Base-by-base conservation (phyloP, 2,113 vertebrate genomes). In the Oostethus manadensis region DNA sequence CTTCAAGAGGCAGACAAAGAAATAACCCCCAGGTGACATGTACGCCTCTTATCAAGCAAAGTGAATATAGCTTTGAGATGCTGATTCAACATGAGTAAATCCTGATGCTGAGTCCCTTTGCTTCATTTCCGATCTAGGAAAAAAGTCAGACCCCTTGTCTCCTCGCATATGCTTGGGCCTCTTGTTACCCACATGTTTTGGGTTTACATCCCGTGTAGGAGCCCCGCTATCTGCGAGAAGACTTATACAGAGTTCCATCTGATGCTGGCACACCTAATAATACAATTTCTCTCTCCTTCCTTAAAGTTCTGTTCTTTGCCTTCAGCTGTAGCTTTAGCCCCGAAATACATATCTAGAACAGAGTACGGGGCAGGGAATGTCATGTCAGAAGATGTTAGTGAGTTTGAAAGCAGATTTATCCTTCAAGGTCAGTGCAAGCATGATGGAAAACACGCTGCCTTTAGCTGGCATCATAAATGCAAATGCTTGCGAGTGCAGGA, bases 321-420 rank as follows among this genome's bases (percentile, higher is more conserved):
- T 85, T 85, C 78, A 69, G 69, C 79, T 75, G 62, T 26, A n/a
- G 68, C 67, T 54, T 55, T 64, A 22, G 26, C 55, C 77, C 71
- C 56, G 63, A 45, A 77, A 82, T 73, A 83, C 81, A 76, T 84
- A 83, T 79, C 64, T 76, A 68, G 80, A 88, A 86, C 81, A 88
- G 84, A 82, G 70, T 88, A 84, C 83, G 85, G 80, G 77, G 75
- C 23, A 73, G 79, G 73, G 43, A 74, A 76, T 77, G 81, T 81
- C 71, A 67, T 88, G 84, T 86, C 85, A 86, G 67, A 84, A 87
- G 84, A 80, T 74, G 77, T 88, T 83, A 81, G 75, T 33, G 76
- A 89, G 86, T 88, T 79, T 88, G 84, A 89, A 88, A 89, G 83
- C 88, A 86, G 83, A 84, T 84, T 83, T 72, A 81, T 58, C 73